Percentiles rank a stretch among this genome's conserved stretches.
phyloP scores from a whole-genome alignment of 1,140 invertebrate species.

The Papilio polyxenes region DNA sequence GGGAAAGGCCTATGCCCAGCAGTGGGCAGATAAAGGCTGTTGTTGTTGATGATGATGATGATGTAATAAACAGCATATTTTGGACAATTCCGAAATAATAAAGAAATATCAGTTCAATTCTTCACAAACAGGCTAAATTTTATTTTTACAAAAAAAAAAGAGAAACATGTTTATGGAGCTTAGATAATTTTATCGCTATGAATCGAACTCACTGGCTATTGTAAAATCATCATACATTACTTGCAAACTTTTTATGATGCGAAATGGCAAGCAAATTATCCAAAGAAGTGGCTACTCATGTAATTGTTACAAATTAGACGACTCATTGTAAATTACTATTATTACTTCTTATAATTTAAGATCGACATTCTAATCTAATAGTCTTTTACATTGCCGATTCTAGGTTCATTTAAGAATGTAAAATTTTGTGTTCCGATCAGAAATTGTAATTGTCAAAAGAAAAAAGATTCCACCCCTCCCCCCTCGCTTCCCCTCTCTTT shows the following conservation, averaged over 20 bases:
- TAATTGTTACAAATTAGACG: conserved; percentile 17
- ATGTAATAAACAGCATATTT: too few species aligned
- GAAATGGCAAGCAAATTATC: background rate
- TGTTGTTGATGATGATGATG: too few species aligned
- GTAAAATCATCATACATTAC: background rate
- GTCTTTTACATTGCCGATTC: background rate
- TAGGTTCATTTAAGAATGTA: background rate
- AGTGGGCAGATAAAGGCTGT: too few species aligned
- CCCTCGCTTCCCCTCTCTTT: background rate
- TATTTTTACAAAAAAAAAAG: background rate
- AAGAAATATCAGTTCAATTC: too few species aligned
- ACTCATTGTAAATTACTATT: conserved; percentile 3
- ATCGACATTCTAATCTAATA: background rate
- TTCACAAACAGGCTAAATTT: background rate
- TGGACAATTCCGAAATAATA: too few species aligned
- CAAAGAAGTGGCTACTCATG: conserved; percentile 13
- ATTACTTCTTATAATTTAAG: background rate
- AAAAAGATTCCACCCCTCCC: too few species aligned
- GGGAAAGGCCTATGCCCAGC: too few species aligned
- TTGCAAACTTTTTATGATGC: background rate
- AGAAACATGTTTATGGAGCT: too few species aligned
- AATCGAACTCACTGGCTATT: background rate
- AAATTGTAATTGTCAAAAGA: background rate
- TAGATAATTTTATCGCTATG: background rate
- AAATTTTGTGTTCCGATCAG: background rate